These are phyloP conservation scores for Chaetophractus vellerosus DNA, from an alignment of 2,797 vertebrate species.

Conservation along the genomic window DNA sequence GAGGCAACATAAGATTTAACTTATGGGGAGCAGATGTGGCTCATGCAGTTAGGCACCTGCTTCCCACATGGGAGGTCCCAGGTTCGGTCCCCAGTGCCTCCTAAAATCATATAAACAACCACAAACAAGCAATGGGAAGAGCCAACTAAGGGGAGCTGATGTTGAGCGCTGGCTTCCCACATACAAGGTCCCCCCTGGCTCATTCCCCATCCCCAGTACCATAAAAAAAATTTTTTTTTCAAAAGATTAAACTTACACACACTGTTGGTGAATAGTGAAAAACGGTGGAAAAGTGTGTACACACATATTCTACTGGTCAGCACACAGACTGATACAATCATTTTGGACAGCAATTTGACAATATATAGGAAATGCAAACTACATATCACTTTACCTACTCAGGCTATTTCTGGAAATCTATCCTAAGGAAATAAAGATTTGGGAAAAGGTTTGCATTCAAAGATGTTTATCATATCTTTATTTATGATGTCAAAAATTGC, in stretches of 20 bases:
- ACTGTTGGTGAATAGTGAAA: background rate
- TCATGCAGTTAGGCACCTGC: no score
- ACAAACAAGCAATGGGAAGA: no score
- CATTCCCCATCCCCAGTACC: no score
- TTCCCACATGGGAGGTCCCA: no score
- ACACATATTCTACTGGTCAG: background rate
- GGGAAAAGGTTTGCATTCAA: constrained; percentile 2
- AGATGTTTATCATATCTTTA: constrained; percentile 31
- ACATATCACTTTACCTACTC: background rate
- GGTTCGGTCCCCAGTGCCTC: no score
- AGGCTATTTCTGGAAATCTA: constrained; percentile 20
- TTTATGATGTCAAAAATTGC: constrained; percentile 20
- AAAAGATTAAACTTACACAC: background rate
- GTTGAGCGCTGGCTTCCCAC: no score
- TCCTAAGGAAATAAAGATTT: constrained; percentile 44
- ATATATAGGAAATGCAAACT: background rate
- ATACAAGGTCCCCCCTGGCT: no score
- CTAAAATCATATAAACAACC: no score
- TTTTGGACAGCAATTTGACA: constrained; percentile 3
- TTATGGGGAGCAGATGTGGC: no score
- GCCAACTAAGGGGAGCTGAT: no score
- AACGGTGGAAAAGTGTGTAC: background rate
- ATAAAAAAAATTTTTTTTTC: no score
- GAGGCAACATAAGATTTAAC: constrained; percentile 17
- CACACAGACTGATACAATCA: background rate